Conservation (phyloP, 2,797 vertebrate species). For the Calcarius lapponicus region DNA sequence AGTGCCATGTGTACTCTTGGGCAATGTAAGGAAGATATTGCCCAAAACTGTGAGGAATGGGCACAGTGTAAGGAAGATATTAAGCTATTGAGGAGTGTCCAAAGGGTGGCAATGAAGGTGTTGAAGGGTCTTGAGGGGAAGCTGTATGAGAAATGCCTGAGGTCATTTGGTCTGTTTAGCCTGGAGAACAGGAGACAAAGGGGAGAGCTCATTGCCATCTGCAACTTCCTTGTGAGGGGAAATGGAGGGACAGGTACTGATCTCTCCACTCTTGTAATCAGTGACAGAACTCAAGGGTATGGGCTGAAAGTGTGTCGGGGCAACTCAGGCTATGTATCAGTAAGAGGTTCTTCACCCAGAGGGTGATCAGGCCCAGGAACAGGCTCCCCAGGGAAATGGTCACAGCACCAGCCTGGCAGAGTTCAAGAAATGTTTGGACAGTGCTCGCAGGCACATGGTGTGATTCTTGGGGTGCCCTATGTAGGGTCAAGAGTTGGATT, state of each 20-base stretch:
- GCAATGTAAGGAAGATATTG: neutral
- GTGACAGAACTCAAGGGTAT: neutral
- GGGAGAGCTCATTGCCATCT: neutral
- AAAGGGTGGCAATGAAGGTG: fast-evolving
- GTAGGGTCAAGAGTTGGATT: neutral
- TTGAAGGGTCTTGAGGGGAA: neutral
- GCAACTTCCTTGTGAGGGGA: fast-evolving
- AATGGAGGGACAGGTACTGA: too few species aligned
- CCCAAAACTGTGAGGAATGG: neutral
- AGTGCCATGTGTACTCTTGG: too few species aligned
- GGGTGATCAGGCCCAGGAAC: neutral
- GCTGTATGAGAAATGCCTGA: neutral
- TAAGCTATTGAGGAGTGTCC: neutral
- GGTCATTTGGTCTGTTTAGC: neutral
- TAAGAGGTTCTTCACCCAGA: neutral
- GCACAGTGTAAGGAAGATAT: neutral
- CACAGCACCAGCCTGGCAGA: neutral
- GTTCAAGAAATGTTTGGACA: neutral
- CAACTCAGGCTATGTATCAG: neutral
- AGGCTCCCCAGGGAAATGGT: neutral
- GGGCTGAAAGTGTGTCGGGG: neutral
- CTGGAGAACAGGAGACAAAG: neutral
- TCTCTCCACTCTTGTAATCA: neutral
- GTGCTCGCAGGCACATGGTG: neutral
- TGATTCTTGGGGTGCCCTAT: neutral